Conservation (phyloP, 1,140 invertebrate genomes). For the Antheraea pernyi region DNA sequence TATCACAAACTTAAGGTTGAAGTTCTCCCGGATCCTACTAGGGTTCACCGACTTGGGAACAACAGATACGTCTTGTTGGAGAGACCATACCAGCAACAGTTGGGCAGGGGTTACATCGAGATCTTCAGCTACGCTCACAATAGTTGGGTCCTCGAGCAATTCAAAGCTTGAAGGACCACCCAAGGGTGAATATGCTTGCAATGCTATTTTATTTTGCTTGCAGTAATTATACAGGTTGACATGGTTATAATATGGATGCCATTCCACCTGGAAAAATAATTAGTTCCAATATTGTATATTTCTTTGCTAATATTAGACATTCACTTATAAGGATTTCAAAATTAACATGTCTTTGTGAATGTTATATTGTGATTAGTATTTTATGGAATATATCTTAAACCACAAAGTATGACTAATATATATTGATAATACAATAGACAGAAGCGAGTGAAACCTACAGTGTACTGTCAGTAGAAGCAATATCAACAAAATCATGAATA, state of each 20-base stretch:
- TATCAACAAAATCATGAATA: slow-evolving; percentile 16
- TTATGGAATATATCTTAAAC: no score
- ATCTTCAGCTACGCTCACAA: not conserved
- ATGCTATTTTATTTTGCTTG: slow-evolving; percentile 82
- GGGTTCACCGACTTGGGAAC: slow-evolving; percentile 1
- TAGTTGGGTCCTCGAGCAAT: not conserved
- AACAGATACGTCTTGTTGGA: not conserved
- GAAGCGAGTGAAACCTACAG: not conserved
- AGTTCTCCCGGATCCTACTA: not conserved
- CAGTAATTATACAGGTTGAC: slow-evolving; percentile 84
- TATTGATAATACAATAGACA: no score
- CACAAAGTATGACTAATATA: no score
- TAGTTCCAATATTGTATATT: not conserved
- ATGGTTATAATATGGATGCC: slow-evolving; percentile 88
- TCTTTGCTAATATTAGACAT: no score
- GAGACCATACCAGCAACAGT: not conserved
- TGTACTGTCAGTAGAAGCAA: not conserved
- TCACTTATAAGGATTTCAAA: no score
- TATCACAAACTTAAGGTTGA: not conserved
- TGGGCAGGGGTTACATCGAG: not conserved
- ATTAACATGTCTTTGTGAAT: no score
- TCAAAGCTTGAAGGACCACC: slow-evolving; percentile 75
- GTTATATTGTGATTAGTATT: no score
- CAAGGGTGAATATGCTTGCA: slow-evolving; percentile 90
- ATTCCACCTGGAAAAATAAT: slow-evolving; percentile 83